Conservation (phyloP, 2,888 invertebrate genomes). For the Plebejus melissa region DNA sequence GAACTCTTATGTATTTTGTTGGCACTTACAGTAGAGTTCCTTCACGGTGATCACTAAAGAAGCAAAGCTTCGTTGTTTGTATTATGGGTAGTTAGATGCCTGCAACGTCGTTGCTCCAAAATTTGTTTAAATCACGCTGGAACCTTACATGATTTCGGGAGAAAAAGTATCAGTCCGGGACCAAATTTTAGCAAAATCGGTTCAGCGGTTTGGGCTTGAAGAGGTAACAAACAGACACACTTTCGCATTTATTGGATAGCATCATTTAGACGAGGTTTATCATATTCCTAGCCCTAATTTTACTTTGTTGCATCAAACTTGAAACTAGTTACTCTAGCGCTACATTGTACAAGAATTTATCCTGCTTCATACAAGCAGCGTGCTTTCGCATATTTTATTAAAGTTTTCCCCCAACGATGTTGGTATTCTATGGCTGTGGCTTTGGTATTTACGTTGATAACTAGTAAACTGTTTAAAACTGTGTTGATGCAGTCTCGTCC, state of each 20-base stretch:
- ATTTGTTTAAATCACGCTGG: background rate
- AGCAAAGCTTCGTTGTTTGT: background rate
- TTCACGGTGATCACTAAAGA: background rate
- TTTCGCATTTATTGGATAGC: too few species aligned
- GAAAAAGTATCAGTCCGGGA: background rate
- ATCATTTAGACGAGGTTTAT: too few species aligned
- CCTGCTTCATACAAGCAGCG: background rate
- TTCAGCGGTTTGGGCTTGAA: too few species aligned
- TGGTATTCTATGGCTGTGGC: slow-evolving; percentile 29
- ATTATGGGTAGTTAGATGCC: too few species aligned
- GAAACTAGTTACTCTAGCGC: background rate
- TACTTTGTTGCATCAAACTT: background rate
- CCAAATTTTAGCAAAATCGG: too few species aligned
- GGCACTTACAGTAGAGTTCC: background rate
- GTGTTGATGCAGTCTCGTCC: background rate
- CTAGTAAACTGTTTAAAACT: slow-evolving; percentile 28
- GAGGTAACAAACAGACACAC: too few species aligned
- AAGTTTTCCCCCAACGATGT: background rate
- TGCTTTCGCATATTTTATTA: background rate
- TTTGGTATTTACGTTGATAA: slow-evolving; percentile 16
- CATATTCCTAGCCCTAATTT: background rate
- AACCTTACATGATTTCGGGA: background rate
- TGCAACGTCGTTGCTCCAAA: background rate
- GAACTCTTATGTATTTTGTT: background rate
- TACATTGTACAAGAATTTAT: background rate